Evolutionary conservation across 2,113 vertebrate species (phyloP).

Genomic region (Neodon shergylaensis): DNA sequence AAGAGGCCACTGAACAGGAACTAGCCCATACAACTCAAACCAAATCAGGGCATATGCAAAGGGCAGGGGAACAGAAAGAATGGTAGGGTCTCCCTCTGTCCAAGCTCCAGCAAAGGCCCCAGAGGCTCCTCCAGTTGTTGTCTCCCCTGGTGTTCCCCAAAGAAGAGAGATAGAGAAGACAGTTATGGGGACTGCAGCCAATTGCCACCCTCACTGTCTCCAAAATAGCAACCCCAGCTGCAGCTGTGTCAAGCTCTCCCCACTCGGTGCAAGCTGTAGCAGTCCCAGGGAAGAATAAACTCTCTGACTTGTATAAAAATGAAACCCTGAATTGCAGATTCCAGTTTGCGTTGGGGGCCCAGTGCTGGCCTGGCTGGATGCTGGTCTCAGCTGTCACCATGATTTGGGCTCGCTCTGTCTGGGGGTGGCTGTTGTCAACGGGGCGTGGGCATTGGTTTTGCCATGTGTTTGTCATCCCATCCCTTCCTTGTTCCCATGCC

Average conservation of each 20-base stretch:
- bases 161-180: background rate
- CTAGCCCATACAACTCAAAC: background rate
- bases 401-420: background rate
- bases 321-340: background rate
- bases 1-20: background rate
- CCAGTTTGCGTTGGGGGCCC: background rate
- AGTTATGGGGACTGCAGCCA: background rate
- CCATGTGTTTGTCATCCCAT: background rate
- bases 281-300: background rate
- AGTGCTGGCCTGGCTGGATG: background rate
- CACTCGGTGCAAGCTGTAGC: background rate
- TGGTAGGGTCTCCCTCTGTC: background rate
- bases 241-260: background rate
- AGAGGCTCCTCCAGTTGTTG: background rate
- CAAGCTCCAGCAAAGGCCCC: background rate
- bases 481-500: background rate
- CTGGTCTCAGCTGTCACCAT: background rate
- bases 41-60: no score
- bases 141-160: background rate
- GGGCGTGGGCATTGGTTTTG: background rate
- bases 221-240: background rate
- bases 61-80: background rate
- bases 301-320: background rate
- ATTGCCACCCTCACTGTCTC: rapidly evolving
- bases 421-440: background rate